Evolutionary conservation across 2,797 vertebrate species (phyloP).

Genomic region (Masticophis lateralis): DNA sequence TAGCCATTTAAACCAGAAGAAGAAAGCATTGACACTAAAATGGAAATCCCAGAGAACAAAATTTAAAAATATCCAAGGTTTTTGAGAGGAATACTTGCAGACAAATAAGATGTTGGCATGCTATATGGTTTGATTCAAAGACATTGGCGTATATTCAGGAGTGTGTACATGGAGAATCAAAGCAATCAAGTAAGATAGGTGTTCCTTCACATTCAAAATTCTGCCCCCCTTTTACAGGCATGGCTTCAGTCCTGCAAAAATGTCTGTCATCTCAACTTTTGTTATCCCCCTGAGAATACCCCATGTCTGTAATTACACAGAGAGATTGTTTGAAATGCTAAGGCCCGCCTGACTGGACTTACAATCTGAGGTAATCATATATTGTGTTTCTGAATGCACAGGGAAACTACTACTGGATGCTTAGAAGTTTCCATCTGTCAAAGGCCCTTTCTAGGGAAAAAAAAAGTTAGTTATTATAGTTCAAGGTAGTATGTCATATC

Average conservation of each 20-base stretch:
- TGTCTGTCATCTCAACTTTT: background rate
- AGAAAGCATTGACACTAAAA: constrained; percentile 11
- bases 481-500: background rate
- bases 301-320: background rate
- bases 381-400: fast-evolving
- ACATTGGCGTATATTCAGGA: background rate
- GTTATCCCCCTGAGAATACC: background rate
- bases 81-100: background rate
- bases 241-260: background rate
- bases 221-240: background rate
- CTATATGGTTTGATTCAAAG: background rate
- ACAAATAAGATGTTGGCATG: background rate
- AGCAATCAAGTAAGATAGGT: background rate
- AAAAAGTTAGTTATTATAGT: background rate
- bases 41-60: background rate
- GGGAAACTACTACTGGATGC: background rate
- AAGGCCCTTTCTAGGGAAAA: constrained; percentile 11
- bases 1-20: background rate
- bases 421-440: background rate
- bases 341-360: background rate
- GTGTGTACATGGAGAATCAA: background rate
- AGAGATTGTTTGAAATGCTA: background rate
- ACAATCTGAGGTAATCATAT: background rate
- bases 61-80: background rate
- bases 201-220: background rate